These are phyloP conservation scores for Spilogale gracilis DNA, from an alignment of 2,113 vertebrate species.

Conservation along the genomic window DNA sequence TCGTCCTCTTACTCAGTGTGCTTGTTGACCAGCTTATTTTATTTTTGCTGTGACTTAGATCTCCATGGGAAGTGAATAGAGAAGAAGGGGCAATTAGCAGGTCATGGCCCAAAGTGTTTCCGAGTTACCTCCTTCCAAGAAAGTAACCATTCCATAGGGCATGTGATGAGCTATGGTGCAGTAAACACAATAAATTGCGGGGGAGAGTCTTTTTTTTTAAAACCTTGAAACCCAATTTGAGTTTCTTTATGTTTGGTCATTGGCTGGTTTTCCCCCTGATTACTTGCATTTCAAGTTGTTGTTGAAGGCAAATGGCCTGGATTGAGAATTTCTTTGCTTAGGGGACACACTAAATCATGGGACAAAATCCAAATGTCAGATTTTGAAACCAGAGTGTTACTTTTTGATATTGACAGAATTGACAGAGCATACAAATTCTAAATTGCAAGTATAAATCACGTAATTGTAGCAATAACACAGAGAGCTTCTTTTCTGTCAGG, in stretches of 20 bases:
- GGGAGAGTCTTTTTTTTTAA: background rate
- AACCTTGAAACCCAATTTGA: background rate
- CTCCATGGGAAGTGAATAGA: background rate
- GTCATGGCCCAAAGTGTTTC: background rate
- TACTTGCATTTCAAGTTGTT: background rate
- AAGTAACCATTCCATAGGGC: background rate
- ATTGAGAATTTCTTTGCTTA: background rate
- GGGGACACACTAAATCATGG: constrained; percentile 5
- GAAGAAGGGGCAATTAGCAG: background rate
- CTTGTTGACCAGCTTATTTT: background rate
- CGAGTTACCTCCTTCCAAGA: background rate
- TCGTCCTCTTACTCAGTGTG: background rate
- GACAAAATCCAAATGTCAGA: constrained; percentile 27
- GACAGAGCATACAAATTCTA: constrained; percentile 63
- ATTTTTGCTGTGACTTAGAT: background rate
- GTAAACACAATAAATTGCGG: background rate
- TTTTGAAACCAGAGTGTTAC: constrained; percentile 44
- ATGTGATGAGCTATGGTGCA: fast-evolving
- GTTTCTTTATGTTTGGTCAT: background rate
- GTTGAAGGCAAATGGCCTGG: background rate
- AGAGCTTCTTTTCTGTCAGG: constrained; percentile 46
- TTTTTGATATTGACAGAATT: constrained; percentile 60
- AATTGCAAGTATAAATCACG: constrained; percentile 72
- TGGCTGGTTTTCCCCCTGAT: background rate
- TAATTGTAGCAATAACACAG: constrained; percentile 57